These are phyloP conservation scores for Patiria pectinifera DNA, from an alignment of 53 echinoderm and acorn worm species.

Conservation along the genomic window DNA sequence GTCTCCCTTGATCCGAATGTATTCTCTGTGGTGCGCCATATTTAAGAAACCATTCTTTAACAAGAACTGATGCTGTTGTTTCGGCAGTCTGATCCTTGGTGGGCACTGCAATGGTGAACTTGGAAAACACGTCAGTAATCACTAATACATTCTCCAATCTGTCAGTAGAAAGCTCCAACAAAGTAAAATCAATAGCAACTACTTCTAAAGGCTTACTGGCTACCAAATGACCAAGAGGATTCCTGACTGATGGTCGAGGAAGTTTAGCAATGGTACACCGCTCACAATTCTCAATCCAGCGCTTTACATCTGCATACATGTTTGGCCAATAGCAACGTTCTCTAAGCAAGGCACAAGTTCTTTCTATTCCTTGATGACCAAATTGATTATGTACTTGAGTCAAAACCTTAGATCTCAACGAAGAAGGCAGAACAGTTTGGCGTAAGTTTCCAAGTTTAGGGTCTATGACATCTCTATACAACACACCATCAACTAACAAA, in stretches of 20 bases:
- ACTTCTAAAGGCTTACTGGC: slow-evolving; percentile 68
- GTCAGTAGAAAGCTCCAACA: slow-evolving; percentile 49
- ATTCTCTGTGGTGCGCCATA: too few relatives aligned
- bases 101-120: slow-evolving; percentile 69
- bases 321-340: slow-evolving; percentile 71
- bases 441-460: too few relatives aligned
- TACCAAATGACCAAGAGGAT: slow-evolving; percentile 35
- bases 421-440: background rate
- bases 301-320: slow-evolving; percentile 43
- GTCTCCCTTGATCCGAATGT: too few relatives aligned
- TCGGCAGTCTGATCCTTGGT: slow-evolving; percentile 72
- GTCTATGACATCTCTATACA: too few relatives aligned
- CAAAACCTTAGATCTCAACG: too few relatives aligned
- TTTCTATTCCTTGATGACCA: slow-evolving; percentile 66
- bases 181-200: slow-evolving; percentile 73
- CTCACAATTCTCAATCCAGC: too few relatives aligned
- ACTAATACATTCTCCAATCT: slow-evolving; percentile 72
- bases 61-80: slow-evolving; percentile 67
- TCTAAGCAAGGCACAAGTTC: slow-evolving; percentile 41
- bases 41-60: background rate
- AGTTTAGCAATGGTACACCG: too few relatives aligned
- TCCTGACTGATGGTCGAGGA: slow-evolving; percentile 18
- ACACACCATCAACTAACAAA: too few relatives aligned
- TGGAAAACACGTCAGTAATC: slow-evolving; percentile 75
- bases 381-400: slow-evolving; percentile 47